A percentile compares a stretch with the other conserved stretches of the same genome.
phyloP scores from a whole-genome alignment of 53 echinoderm and acorn worm species.

The Henricia sp. region DNA sequence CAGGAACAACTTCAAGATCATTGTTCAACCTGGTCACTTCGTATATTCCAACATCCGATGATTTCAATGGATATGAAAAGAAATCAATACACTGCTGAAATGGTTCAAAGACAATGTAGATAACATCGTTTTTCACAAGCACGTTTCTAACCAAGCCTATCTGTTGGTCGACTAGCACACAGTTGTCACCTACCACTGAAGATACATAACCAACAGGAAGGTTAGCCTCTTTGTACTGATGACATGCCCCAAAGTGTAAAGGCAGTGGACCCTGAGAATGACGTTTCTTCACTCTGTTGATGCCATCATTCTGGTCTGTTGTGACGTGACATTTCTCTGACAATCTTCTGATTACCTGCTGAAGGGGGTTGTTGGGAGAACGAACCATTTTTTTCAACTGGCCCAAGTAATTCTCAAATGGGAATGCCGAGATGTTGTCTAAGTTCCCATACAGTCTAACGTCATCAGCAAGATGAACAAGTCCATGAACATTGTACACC shows the following conservation, averaged over 20 bases:
- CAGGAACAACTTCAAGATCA: background rate
- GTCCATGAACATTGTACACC: conserved; percentile 66
- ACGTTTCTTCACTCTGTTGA: too few species aligned
- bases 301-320: background rate
- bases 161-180: conserved; percentile 19
- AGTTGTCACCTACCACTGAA: conserved; percentile 21
- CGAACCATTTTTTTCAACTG: conserved; percentile 41
- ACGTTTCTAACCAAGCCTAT: conserved; percentile 29
- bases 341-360: conserved; percentile 14
- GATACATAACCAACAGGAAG: conserved; percentile 13
- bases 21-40: conserved; percentile 18
- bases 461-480: conserved; percentile 51
- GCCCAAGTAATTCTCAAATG: conserved; percentile 52
- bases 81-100: conserved; percentile 16
- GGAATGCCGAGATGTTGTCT: conserved; percentile 38
- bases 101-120: conserved; percentile 18
- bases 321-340: conserved; percentile 11
- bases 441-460: conserved; percentile 34
- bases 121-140: background rate
- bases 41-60: background rate
- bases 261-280: too few species aligned
- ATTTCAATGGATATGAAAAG: conserved; percentile 37
- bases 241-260: background rate
- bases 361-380: conserved; percentile 19
- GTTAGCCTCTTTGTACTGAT: conserved; percentile 3